Evolutionary conservation across 2,113 vertebrate genomes (phyloP), one percentile per base, ranked within the genome.

Genomic region (Phocoena sinus): DNA sequence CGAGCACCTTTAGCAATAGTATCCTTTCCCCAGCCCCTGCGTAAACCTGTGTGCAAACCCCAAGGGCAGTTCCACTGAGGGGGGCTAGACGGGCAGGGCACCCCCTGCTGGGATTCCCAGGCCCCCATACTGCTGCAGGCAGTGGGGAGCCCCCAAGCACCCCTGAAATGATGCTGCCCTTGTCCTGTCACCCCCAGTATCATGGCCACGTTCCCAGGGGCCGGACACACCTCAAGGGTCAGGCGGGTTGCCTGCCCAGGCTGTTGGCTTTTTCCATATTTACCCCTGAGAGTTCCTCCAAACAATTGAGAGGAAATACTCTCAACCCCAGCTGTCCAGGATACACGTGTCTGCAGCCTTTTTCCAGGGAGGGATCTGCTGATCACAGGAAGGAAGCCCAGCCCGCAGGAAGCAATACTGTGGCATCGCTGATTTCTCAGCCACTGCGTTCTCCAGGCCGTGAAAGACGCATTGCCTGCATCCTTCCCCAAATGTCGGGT

Each of bases 261-360:
- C 8, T 44, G 63, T 7, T 44, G 80, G 97, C 97, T 98, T 98
- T 98, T 98, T 98, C 98, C 98, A 98, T 96, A 70, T 96, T 98
- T 98, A 96, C 97, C 94, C 97, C 83, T 88, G 94, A 98, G 97
- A 95, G 97, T 97, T 98, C 98, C 97, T 95, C 97, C 71, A 95
- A 95, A 98, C 98, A 98, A 98, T 97, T 77, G 85, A 97, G 97
- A 98, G 98, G 98, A 99, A 98, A 96, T 81, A 98, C 80, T 97
- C 84, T 94, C 81, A 70, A 86, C 90, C 95, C 94, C 98, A 98
- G 98, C 98, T 98, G 98, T 93, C 94, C 98, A 98, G 98, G 98
- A 99, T 98, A 97, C 98, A 97, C 98, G 94, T 93, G 98, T 97
- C 97, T 77, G 94, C 73, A 26, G 86, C 83, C 56, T 96, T 98